Conservation (phyloP, 2,113 vertebrate species). For the Thermophis baileyi region DNA sequence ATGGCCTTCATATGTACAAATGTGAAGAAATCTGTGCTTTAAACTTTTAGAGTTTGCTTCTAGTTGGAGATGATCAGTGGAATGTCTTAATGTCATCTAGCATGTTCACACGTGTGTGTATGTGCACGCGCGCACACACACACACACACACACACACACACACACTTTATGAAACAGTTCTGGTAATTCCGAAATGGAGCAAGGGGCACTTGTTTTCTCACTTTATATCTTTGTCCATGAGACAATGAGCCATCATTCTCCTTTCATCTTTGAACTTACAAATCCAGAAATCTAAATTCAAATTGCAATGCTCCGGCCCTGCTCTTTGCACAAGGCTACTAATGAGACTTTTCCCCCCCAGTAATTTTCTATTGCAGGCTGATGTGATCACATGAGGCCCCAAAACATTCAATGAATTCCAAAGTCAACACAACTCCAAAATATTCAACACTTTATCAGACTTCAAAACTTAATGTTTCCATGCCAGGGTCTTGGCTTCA, state of each 20-base stretch:
- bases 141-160: not conserved
- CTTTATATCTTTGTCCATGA: not conserved
- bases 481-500: not conserved
- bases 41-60: not conserved
- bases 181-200: not conserved
- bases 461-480: not conserved
- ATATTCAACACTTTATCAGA: not conserved
- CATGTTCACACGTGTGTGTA: not conserved
- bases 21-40: not conserved
- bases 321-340: not conserved
- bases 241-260: not conserved
- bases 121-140: no score
- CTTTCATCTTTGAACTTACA: not conserved
- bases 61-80: not conserved
- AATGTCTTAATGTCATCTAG: not conserved
- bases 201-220: not conserved
- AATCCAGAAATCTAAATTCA: not conserved
- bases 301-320: not conserved
- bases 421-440: conserved; percentile 3
- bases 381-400: not conserved
- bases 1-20: not conserved
- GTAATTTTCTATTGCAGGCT: not conserved
- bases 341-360: not conserved
- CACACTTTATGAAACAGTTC: not conserved
- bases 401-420: not conserved